Evolutionary conservation across 2,797 vertebrate genomes (phyloP).

Genomic region (Microcaecilia unicolor): DNA sequence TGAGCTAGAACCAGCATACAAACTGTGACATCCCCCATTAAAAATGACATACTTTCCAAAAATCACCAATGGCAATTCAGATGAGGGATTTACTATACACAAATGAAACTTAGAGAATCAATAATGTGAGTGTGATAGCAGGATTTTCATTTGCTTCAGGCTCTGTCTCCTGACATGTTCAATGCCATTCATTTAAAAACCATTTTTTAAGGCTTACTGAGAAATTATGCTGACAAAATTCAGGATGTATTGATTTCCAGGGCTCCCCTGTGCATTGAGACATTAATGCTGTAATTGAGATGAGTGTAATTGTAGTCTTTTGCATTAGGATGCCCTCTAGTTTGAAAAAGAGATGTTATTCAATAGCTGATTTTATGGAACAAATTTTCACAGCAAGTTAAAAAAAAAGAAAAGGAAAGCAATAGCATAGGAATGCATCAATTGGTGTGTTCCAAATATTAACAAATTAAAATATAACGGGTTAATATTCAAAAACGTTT

Average conservation of each 20-base stretch:
- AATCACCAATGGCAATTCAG: neutral
- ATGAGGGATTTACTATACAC: neutral
- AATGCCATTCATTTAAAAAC: too few relatives aligned
- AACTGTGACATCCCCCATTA: neutral
- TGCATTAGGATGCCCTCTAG: neutral
- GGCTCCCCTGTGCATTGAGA: too few relatives aligned
- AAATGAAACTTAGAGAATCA: neutral
- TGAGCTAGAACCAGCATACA: neutral
- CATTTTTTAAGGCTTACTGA: too few relatives aligned
- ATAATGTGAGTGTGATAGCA: neutral
- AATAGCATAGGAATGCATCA: conserved; percentile 12
- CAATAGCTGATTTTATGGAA: neutral
- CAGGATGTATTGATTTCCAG: too few relatives aligned
- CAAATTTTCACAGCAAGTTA: neutral
- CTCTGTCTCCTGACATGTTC: neutral
- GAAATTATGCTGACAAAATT: too few relatives aligned
- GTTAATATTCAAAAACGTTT: too few relatives aligned
- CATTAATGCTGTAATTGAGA: too few relatives aligned
- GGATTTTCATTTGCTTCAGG: neutral
- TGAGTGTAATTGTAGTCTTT: neutral
- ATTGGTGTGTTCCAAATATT: conserved; percentile 17
- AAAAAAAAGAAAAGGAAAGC: neutral
- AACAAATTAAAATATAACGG: conserved; percentile 15
- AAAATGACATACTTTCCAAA: neutral
- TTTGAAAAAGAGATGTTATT: neutral